Base-by-base conservation (phyloP, 2,113 vertebrate species). In the Megaceryle torquata region DNA sequence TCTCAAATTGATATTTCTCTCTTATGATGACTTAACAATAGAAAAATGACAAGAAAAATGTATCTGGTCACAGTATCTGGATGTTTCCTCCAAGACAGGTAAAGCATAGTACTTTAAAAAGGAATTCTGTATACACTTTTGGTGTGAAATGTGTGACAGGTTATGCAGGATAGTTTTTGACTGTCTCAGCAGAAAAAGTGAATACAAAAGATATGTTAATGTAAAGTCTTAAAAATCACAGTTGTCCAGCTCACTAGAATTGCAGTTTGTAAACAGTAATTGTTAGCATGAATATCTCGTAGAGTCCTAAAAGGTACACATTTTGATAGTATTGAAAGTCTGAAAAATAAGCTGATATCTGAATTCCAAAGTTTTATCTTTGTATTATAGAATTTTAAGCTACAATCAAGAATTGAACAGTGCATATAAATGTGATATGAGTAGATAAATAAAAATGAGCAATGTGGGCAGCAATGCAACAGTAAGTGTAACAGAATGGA, bases 111-210 rank as follows among this genome's bases (percentile, higher is more conserved):
- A 65, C 16, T 65, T 69, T 60, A 14, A 35, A 67, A 86, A 80
- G 15, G 13, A 48, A 21, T 4, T 1, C 4, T 10, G 26, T 29
- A 1, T 56, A 44, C 0, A 2, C 0, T 83, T 83, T 46, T 20
- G 2, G 13, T 74, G 22, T 43, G 18, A 88, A 72, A 64, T 35
- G 3, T 33, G 46, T 21, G 6, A 15, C 39, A 74, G 21, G 48
- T 88, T 56, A 50, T 48, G 17, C 12, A 63, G 29, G 11, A 68
- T n/a, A 56, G 3, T 7, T 60, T 11, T 51, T 72, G 44, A 4
- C 7, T 25, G 2, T 37, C 54, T 56, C 59, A 68, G 14, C 4
- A 83, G 48, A 37, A 80, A 86, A 82, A 31, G 9, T 7, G 2
- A 76, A 56, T 59, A 15, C 1, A 44, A 82, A 67, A 53, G 18